These are phyloP conservation scores for Chalcosyrphus nemorum DNA, from an alignment of 2,888 invertebrate genomes.

Conservation along the genomic window DNA sequence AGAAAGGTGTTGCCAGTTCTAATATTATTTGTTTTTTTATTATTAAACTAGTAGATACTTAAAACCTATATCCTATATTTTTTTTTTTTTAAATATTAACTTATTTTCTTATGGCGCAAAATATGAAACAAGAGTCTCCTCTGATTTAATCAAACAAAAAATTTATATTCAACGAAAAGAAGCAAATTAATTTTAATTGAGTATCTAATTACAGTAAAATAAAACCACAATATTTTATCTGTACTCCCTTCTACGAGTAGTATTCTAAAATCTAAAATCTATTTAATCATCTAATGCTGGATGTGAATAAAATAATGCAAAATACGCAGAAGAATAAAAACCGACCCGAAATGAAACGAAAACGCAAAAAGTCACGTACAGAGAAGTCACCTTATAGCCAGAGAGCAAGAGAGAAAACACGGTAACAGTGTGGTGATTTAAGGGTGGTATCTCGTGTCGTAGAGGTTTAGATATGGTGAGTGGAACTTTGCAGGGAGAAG, in stretches of 20 bases:
- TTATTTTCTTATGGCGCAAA: not conserved
- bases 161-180: constrained; percentile 7
- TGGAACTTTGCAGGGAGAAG: constrained; percentile 8
- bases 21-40: not conserved
- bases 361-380: constrained; percentile 67
- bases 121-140: not conserved
- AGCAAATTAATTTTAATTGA: constrained; percentile 55
- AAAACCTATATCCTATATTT: not conserved
- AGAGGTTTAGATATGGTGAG: not conserved
- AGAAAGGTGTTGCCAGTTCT: constrained; percentile 19
- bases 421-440: constrained; percentile 9
- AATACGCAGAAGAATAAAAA: constrained; percentile 38
- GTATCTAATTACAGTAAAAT: constrained; percentile 52
- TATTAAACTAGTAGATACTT: not conserved
- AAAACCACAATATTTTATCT: constrained; percentile 30
- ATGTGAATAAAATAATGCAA: constrained; percentile 54
- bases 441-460: constrained; percentile 1
- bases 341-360: constrained; percentile 51
- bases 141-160: not conserved
- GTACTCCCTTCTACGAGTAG: not conserved
- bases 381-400: constrained; percentile 54
- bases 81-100: not conserved
- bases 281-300: constrained; percentile 65
- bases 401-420: constrained; percentile 27
- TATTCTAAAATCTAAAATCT: constrained; percentile 45